Base-by-base conservation (phyloP, 2,113 vertebrate species). In the Pristiophorus japonicus region DNA sequence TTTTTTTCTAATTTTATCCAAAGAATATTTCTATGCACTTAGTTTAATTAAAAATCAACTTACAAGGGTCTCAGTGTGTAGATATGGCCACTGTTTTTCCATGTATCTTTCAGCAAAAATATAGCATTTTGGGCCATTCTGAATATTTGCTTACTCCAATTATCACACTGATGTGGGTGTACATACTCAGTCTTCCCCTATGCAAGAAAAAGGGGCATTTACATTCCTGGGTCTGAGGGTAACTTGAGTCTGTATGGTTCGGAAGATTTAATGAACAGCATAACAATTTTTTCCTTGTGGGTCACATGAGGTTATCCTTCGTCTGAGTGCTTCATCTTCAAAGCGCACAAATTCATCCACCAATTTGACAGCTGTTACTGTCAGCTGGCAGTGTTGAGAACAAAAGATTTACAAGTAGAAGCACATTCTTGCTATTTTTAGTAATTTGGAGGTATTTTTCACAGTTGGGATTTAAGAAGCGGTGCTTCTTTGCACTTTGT, bases 351-450 rank as follows among this genome's bases (percentile, higher is more conserved):
- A 94, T 67, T 67, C 65, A 94, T 94, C 92, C 63, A 66, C 65
- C 38, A 94, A 66, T 94, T 94, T 94, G 92, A 94, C 92, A 94
- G 92, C 92, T 94, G 92, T 47, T 70, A 67, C 92, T 94, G 92
- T 94, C 92, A 94, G 92, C 92, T 94, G 92, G 38, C 42, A 70
- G 92, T 30, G 27, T 47, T 47, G 38, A 42, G 92, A 94, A 94
- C 92, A 94, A 94, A 94, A 94, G 92, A n/a, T 67, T 70, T 94
- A 67, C 63, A 70, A 94, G 65, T 94, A 4, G 38, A 93, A 93
- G 91, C 91, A 93, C 62, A 65, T 94, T 70, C 92, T 94, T 94
- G 62, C 92, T 94, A 94, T 94, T 94, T 94, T 94, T 94, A 94
- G 92, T 70, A 11, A 94, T 42, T 66, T 24, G 20, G 62, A 94